These are phyloP conservation scores for Chloroceryle amazona DNA, from an alignment of 2,797 vertebrate species.

Conservation along the genomic window DNA sequence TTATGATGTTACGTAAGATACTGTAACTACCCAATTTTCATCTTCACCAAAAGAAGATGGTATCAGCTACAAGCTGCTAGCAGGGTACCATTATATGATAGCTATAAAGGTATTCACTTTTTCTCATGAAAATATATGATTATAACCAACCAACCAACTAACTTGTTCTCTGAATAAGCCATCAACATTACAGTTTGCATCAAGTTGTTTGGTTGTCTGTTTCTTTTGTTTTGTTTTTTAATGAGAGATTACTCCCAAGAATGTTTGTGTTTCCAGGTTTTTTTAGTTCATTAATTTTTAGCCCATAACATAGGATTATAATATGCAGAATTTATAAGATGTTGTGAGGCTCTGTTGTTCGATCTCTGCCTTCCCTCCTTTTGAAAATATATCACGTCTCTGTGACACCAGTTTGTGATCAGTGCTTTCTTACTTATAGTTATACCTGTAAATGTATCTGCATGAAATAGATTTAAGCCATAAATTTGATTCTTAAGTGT, in stretches of 20 bases:
- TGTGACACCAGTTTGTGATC: not conserved
- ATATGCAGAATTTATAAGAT: not conserved
- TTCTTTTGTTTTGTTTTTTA: not conserved
- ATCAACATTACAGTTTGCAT: not conserved
- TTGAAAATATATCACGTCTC: not conserved
- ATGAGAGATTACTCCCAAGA: not conserved
- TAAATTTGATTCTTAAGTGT: not conserved
- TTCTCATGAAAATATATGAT: not conserved
- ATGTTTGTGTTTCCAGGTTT: not conserved
- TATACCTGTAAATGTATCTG: not conserved
- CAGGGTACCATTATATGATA: not conserved
- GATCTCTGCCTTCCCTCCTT: not conserved
- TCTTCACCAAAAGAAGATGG: not conserved
- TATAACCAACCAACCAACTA: not conserved
- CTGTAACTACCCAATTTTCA: not conserved
- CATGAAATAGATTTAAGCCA: not conserved
- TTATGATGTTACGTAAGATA: not conserved
- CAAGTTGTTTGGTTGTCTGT: not conserved
- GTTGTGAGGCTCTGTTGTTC: not conserved
- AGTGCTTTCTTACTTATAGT: not conserved
- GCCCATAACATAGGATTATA: not conserved
- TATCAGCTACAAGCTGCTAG: not conserved
- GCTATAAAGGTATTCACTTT: not conserved
- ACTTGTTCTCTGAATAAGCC: not conserved
- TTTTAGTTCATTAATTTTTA: not conserved